Evolutionary conservation across 2,888 invertebrate genomes (phyloP).

Genomic region (Charanyca ferruginea): DNA sequence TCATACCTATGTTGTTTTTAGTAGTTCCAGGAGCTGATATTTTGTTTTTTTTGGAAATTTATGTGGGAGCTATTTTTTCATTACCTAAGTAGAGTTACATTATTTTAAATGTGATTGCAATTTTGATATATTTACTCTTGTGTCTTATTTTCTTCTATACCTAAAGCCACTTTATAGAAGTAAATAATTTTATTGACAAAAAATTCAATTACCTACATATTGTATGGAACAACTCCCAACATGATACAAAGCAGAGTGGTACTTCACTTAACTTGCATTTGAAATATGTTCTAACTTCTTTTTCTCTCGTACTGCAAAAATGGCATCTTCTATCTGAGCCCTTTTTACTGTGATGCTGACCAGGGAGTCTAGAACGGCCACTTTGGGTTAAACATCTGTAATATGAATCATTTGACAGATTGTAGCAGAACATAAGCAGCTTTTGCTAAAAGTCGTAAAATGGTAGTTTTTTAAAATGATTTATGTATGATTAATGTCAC

Average conservation of each 20-base stretch:
- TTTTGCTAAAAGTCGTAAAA: too few species aligned
- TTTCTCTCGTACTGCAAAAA: conserved; percentile 15
- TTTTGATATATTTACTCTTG: conserved; percentile 19
- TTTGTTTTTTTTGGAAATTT: conserved; percentile 15
- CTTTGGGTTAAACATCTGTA: too few species aligned
- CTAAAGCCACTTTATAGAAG: too few species aligned
- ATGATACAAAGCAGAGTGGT: conserved; percentile 27
- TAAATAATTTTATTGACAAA: conserved; percentile 11
- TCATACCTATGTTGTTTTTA: conserved; percentile 14
- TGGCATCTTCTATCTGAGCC: conserved; percentile 18
- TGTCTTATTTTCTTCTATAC: conserved; percentile 20
- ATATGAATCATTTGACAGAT: too few species aligned
- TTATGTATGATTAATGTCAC: too few species aligned
- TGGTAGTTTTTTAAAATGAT: too few species aligned
- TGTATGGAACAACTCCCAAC: conserved; percentile 26
- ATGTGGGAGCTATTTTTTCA: conserved; percentile 25
- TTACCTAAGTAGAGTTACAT: conserved; percentile 19
- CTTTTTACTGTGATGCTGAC: conserved; percentile 19
- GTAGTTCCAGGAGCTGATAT: conserved; percentile 16
- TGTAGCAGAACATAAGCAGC: too few species aligned
- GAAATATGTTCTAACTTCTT: conserved; percentile 21
- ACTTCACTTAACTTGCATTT: conserved; percentile 30
- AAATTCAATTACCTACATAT: conserved; percentile 20
- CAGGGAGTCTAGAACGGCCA: too few species aligned
- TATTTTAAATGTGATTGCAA: conserved; percentile 15